Conservation (phyloP, 2,113 vertebrate species). For the Syngnathus floridae region DNA sequence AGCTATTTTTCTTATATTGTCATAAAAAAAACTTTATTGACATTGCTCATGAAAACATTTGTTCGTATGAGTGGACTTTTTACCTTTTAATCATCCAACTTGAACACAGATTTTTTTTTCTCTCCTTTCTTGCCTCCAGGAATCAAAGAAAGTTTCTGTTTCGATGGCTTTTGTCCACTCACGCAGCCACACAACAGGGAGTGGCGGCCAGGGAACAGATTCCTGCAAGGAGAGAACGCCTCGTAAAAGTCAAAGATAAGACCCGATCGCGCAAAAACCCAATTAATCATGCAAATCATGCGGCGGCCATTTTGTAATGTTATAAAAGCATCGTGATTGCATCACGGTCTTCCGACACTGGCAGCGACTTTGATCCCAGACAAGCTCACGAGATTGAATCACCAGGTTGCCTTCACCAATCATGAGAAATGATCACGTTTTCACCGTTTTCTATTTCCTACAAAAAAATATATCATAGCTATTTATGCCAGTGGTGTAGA, state of each 20-base stretch:
- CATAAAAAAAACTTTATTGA: neutral
- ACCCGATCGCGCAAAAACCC: conserved; percentile 8
- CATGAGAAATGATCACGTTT: neutral
- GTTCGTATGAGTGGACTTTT: neutral
- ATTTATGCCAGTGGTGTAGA: neutral
- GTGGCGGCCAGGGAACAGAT: neutral
- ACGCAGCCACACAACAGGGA: conserved; percentile 6
- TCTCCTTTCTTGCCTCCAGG: neutral
- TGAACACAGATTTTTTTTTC: neutral
- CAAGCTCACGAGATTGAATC: conserved; percentile 39
- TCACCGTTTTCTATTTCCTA: neutral
- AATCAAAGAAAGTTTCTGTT: neutral
- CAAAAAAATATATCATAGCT: neutral
- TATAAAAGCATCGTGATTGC: conserved; percentile 56
- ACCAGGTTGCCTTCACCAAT: conserved; percentile 5
- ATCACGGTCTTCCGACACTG: conserved; percentile 42
- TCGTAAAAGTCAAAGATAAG: conserved; percentile 7
- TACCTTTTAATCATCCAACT: neutral
- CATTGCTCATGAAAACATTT: neutral
- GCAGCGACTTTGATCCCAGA: conserved; percentile 50
- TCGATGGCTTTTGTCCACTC: too few species aligned
- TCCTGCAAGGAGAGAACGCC: neutral
- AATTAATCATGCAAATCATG: conserved; percentile 45
- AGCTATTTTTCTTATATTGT: too few species aligned
- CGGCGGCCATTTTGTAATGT: conserved; percentile 7